Base-by-base conservation (phyloP, 2,888 invertebrate genomes). In the Herminia tarsipennalis region DNA sequence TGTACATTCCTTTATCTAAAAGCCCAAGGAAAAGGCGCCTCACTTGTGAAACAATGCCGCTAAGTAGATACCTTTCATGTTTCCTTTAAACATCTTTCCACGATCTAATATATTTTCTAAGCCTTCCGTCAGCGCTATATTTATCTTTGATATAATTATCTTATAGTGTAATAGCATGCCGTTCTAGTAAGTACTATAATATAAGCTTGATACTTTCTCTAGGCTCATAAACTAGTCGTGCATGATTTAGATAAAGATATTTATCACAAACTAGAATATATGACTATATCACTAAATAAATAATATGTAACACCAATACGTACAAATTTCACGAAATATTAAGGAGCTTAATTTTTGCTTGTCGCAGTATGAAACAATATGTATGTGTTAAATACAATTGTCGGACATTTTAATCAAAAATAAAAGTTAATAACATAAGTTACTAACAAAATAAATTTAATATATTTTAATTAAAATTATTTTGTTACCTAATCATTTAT, bases 21-120 rank as follows among this genome's bases (percentile, higher is more conserved):
- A 78, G 70, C 78, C 81, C 76, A 67, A 75, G 72, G 56, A 79
- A 76, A 87, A 86, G 90, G 90, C 90, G 90, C 91, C 89, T 90
- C 90, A 91, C 90, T 91, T 91, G 90, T 91, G 90, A 88, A 84
- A 90, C 90, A 82, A 76, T 43, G 77, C 81, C 72, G 81, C 83
- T 81, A 47, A 28, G 27, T 47, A 78, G 86, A 87, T 87, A 59
- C 54, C 52, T 59, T 56, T 70, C 66, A 62, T 61, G 36, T 66
- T 61, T 61, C 63, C 60, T 66, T 43, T 54, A 39, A 43, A 66
- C 56, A 63, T 56, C 30, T 60, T 64, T 63, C 59, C 44, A 63
- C 58, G 57, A 58, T 67, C 48, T 56, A 50, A 59, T 54, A 32
- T 53, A 45, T 57, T 61, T 50, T 54, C 54, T 51, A 47, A 49